These are phyloP conservation scores for Caenorhabditis panamensis DNA, from an alignment of 2,888 invertebrate species.

Conservation along the genomic window DNA sequence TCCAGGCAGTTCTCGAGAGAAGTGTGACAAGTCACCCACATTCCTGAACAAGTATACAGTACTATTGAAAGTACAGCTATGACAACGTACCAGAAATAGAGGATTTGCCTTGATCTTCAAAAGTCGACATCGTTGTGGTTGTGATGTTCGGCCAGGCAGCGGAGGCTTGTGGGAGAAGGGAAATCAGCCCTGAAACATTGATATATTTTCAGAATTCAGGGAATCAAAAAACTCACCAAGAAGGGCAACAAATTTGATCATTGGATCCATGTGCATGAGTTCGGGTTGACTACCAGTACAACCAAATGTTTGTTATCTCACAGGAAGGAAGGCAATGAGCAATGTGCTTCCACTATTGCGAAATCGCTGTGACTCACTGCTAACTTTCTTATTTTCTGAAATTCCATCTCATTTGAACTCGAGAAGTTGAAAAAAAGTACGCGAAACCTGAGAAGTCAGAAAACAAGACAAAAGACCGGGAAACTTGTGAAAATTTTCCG, in stretches of 20 bases:
- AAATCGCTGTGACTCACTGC: conserved; percentile 42
- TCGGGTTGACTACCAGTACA: conserved; percentile 14
- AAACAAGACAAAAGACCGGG: not conserved
- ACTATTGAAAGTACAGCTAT: not conserved
- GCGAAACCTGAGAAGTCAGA: not conserved
- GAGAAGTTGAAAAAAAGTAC: not conserved
- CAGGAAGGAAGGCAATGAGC: conserved; percentile 26
- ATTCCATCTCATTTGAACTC: not conserved
- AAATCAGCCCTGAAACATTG: conserved; percentile 22
- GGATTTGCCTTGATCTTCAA: conserved; percentile 30
- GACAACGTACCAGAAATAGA: conserved; percentile 44
- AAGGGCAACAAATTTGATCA: conserved; percentile 14
- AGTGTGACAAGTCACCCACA: conserved; percentile 65
- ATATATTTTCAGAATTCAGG: not conserved
- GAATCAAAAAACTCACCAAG: conserved; percentile 7
- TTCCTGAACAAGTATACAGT: conserved; percentile 35
- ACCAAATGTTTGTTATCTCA: conserved; percentile 33
- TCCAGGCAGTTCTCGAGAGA: conserved; percentile 69
- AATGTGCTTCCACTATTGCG: conserved; percentile 34
- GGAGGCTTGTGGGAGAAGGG: not conserved
- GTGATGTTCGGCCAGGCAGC: conserved; percentile 35
- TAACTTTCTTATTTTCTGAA: not conserved
- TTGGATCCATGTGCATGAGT: conserved; percentile 17
- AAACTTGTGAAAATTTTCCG: not conserved
- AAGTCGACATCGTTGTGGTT: conserved; percentile 10